phyloP scores from a whole-genome alignment of 2,113 vertebrate genomes.

The Symphodus melops region DNA sequence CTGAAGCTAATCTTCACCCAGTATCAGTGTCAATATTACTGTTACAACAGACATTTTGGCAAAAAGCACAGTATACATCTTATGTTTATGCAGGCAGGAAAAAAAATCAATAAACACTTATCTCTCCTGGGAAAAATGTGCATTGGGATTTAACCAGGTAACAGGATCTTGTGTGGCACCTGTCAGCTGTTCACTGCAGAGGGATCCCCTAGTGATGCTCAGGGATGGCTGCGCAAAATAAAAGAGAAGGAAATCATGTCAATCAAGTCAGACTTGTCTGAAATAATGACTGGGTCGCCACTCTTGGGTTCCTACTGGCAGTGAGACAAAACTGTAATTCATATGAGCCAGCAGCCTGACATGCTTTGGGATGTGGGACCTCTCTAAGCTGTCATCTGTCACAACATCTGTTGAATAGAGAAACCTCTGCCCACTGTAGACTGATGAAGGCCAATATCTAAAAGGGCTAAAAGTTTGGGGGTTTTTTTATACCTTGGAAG shows the following conservation, averaged over 20 bases:
- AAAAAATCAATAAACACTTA: constrained; percentile 31
- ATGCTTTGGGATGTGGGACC: constrained; percentile 68
- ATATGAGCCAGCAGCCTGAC: constrained; percentile 72
- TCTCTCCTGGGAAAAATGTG: constrained; percentile 19
- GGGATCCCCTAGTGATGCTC: constrained; percentile 46
- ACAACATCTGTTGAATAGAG: constrained; percentile 77
- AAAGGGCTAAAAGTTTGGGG: too few relatives aligned
- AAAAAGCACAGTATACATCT: not conserved
- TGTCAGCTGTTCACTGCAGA: constrained; percentile 56
- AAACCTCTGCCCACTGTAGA: constrained; percentile 57
- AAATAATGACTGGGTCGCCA: constrained; percentile 57
- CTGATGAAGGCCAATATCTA: not conserved
- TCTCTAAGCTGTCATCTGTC: constrained; percentile 81
- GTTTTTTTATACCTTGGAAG: too few relatives aligned
- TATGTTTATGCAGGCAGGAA: constrained; percentile 36
- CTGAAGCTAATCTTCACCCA: not conserved
- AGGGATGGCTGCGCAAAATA: constrained; percentile 40
- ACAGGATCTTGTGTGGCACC: constrained; percentile 58
- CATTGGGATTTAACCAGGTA: constrained; percentile 53
- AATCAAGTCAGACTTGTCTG: constrained; percentile 56
- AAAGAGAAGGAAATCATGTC: constrained; percentile 61
- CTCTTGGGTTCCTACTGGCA: constrained; percentile 56
- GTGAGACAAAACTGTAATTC: constrained; percentile 58
- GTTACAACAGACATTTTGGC: not conserved
- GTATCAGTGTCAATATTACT: not conserved